phyloP scores from a whole-genome alignment of 2,113 vertebrate genomes.

The Tricholaema leucomelas region DNA sequence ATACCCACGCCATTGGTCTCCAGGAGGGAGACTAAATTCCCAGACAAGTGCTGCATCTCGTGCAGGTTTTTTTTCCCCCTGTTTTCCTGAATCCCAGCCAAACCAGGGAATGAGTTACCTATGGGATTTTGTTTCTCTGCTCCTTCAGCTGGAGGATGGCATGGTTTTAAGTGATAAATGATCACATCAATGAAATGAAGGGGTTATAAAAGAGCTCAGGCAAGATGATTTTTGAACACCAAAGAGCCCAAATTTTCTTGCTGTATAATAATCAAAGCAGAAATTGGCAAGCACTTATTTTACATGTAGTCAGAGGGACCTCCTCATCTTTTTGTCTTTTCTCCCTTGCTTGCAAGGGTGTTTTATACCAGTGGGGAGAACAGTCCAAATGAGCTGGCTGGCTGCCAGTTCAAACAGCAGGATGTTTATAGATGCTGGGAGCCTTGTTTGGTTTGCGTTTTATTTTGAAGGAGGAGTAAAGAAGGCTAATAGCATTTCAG shows the following conservation, averaged over 20 bases:
- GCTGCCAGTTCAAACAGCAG: conserved; percentile 11
- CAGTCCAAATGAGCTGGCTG: conserved; percentile 27
- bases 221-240: neutral
- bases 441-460: conserved; percentile 51
- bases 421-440: conserved; percentile 39
- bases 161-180: conserved; percentile 35
- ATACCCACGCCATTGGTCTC: neutral
- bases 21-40: neutral
- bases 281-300: neutral
- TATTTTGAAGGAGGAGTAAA: conserved; percentile 43
- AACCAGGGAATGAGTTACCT: neutral
- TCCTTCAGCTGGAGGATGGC: neutral
- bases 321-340: neutral
- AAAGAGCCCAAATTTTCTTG: neutral
- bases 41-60: neutral
- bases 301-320: neutral
- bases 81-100: neutral
- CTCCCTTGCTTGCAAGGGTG: neutral
- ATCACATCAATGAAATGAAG: neutral
- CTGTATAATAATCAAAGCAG: neutral
- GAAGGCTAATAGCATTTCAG: conserved; percentile 40
- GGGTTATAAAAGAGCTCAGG: neutral
- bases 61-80: neutral
- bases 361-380: conserved; percentile 19
- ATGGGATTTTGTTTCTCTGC: neutral